phyloP scores from a whole-genome alignment of 1,140 invertebrate species.

The Cydia splendana region DNA sequence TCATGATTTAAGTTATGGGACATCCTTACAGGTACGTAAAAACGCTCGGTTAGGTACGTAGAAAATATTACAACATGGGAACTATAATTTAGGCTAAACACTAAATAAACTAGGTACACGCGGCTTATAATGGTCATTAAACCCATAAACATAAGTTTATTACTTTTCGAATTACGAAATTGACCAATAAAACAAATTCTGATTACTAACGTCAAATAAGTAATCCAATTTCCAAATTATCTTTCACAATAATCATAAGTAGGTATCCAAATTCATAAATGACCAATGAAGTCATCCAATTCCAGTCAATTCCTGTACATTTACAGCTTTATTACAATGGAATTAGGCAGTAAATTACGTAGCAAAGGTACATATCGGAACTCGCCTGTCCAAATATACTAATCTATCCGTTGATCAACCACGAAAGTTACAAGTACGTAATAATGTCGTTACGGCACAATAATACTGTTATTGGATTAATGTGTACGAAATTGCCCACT shows the following conservation, averaged over 20 bases:
- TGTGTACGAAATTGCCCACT: conserved; percentile 27
- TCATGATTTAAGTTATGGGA: too few relatives aligned
- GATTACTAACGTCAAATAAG: not conserved
- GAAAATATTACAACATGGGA: too few relatives aligned
- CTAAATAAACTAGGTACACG: too few relatives aligned
- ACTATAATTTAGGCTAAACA: too few relatives aligned
- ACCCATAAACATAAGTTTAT: not conserved
- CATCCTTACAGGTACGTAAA: too few relatives aligned
- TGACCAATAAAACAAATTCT: conserved; percentile 6
- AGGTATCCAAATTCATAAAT: conserved; percentile 5
- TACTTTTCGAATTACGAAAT: conserved; percentile 15
- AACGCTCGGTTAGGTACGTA: too few relatives aligned
- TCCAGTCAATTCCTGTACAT: not conserved
- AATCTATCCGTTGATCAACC: conserved; percentile 17
- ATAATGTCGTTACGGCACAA: conserved; percentile 28
- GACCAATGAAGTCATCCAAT: conserved; percentile 7
- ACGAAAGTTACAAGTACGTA: conserved; percentile 9
- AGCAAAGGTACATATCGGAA: not conserved
- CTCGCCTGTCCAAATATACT: conserved; percentile 30
- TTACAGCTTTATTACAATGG: not conserved
- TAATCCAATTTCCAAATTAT: conserved; percentile 20
- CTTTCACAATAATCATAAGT: conserved; percentile 16
- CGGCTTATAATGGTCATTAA: not conserved
- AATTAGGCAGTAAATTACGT: not conserved
- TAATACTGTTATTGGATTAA: conserved; percentile 32